Evolutionary conservation across 2,797 vertebrate genomes (phyloP).

Genomic region (Heteromormyrus szaboi): DNA sequence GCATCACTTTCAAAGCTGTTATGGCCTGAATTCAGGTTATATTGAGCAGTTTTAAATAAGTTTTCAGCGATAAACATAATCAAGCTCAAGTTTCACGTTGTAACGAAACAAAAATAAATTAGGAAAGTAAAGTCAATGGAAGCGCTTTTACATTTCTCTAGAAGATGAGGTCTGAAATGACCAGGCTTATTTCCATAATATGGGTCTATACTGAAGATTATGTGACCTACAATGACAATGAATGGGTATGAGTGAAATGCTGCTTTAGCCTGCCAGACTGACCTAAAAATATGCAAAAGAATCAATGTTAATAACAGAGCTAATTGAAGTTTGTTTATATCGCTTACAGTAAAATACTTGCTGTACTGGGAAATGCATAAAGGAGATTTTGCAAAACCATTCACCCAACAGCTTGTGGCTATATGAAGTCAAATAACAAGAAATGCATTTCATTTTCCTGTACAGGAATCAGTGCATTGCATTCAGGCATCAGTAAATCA

Average conservation of each 20-base stretch:
- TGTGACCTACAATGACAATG: not conserved
- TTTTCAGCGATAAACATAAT: not conserved
- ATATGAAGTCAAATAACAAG: not conserved
- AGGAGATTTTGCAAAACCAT: not conserved
- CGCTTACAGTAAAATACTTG: not conserved
- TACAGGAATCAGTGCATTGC: not conserved
- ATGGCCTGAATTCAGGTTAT: not conserved
- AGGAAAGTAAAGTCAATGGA: not conserved
- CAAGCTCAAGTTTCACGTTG: constrained; percentile 1
- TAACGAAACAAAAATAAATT: not conserved
- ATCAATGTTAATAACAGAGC: not conserved
- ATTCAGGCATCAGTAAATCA: not conserved
- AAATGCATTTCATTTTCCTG: not conserved
- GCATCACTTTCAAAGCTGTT: not conserved
- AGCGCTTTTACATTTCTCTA: not conserved
- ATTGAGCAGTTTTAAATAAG: not conserved
- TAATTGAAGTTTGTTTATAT: not conserved
- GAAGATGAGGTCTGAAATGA: not conserved
- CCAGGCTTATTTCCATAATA: not conserved
- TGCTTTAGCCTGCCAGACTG: not conserved
- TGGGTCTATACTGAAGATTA: not conserved
- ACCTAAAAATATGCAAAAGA: constrained; percentile 1
- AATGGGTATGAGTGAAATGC: not conserved
- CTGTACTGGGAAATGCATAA: not conserved
- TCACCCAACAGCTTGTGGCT: not conserved